phyloP scores from a whole-genome alignment of 2,888 invertebrate species.

The Perdita meconis region DNA sequence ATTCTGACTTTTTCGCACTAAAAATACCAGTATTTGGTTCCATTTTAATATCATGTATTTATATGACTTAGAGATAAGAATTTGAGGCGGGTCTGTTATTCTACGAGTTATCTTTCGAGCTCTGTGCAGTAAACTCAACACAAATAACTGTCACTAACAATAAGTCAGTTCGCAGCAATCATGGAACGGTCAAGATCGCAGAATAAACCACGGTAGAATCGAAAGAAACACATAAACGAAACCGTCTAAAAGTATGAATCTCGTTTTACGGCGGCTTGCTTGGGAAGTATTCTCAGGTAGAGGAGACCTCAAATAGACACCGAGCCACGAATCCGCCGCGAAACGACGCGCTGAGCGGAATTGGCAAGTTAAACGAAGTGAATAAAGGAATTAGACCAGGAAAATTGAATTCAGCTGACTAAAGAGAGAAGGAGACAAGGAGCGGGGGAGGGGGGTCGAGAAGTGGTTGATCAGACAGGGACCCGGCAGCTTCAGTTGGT shows the following conservation, averaged over 20 bases:
- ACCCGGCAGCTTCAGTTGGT: conserved; percentile 25
- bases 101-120: too few species aligned
- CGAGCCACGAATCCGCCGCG: conserved; percentile 48
- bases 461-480: conserved; percentile 41
- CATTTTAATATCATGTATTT: too few species aligned
- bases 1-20: too few species aligned
- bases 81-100: too few species aligned
- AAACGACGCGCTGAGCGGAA: conserved; percentile 55
- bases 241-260: background rate
- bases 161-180: too few species aligned
- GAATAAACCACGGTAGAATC: conserved; percentile 1
- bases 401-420: conserved; percentile 53
- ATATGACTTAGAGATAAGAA: too few species aligned
- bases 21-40: too few species aligned
- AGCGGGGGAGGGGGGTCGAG: background rate
- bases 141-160: too few species aligned
- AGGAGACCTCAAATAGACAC: conserved; percentile 52
- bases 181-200: too few species aligned
- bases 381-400: conserved; percentile 61
- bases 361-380: conserved; percentile 57
- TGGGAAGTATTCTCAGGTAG: conserved; percentile 41
- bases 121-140: too few species aligned
- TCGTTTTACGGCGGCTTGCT: conserved; percentile 4
- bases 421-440: conserved; percentile 29
- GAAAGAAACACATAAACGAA: too few species aligned